Evolutionary conservation across 2,113 vertebrate genomes (phyloP), one percentile per base, ranked within the genome.

Genomic region (Haplochromis burtoni): DNA sequence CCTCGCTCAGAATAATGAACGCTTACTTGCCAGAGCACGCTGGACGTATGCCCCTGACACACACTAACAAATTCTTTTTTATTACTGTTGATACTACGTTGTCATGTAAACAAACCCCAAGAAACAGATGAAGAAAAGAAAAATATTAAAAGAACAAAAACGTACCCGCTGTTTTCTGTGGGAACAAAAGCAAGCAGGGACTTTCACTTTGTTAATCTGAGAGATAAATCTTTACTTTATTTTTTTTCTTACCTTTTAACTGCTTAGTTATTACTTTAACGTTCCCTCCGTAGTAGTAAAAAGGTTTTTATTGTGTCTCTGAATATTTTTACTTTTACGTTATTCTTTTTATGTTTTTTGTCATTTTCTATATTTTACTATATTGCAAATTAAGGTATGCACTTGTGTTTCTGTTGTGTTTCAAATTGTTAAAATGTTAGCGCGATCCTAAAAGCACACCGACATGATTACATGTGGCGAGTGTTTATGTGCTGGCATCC

Each of bases 51-150:
- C 90, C 89, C 82, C 91, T 66, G 79, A 91, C 82, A 89, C 68
- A 94, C 88, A 90, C 81, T 87, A 71, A 84, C 83, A 88, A 80
- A 89, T 87, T 90, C n/a, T 89, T 89, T 78, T 92, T 93, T 85
- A 90, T 92, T 84, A 86, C 82, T 84, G 59, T 61, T 86, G 88
- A 87, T 80, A 89, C 57, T 78, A 76, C 47, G 83, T 86, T 86
- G 84, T 82, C 76, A 86, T 87, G 85, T 88, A 87, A 88, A 91
- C 87, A 94, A 88, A 90, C 59, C 59, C 76, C 3, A 79, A 80
- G 14, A 81, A 79, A 91, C 79, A 88, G 49, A 80, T 79, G 53
- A 84, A 73, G 61, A 59, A 85, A 57, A 33, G 7, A 24, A 79
- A 63, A 84, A 80, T 71, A n/a, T 45, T 3, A 80, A 84, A 88